Evolutionary conservation across 2,113 vertebrate species (phyloP), one percentile per base, ranked within the genome.

Genomic region (Callospermophilus lateralis): DNA sequence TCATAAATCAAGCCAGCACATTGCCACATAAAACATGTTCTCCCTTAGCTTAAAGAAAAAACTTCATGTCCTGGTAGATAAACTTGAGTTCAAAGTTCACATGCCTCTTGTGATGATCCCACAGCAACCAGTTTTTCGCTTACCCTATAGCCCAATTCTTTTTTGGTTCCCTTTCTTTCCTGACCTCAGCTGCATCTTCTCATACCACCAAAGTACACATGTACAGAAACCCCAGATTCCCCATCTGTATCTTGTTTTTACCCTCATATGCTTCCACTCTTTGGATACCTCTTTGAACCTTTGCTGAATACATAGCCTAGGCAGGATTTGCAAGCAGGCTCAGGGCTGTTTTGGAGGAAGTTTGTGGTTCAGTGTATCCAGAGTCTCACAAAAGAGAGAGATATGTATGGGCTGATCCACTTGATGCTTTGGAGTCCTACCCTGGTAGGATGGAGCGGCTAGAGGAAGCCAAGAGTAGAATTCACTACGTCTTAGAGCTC

Each of bases 241-340:
- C 8, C 10, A 1, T 39, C 19, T 51, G 3, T 34, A 48, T n/a
- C 6, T n/a, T 77, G 32, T 55, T 45, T 80, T 22, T 0, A 51
- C 0, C 8, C 24, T 22, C 24, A 4, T 28, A 4, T 73, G 28
- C 68, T 77, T 4, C 10, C 32, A 53, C 16, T 45, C 22, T 42
- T 19, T 34, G 20, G 28, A 9, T 67, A 20, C n/a, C 2, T 83
- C 6, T 11, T n/a, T 63, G 73, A 28, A 13, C 32, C 37, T 22
- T 1, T 2, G 4, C 3, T 61, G 13, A 1, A 72, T 4, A n/a
- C 8, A 58, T 24, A 81, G 32, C 6, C 65, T 19, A 0, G 24
- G 13, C 19, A 68, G 16, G 61, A 77, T 32, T 51, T 65, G 9
- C 30, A 63, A 90, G 1, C 55, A 74, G 68, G 11, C 51, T 72